Percentiles rank a stretch among this genome's conserved stretches.
phyloP scores from a whole-genome alignment of 2,888 invertebrate species.

The Morpho helenor region DNA sequence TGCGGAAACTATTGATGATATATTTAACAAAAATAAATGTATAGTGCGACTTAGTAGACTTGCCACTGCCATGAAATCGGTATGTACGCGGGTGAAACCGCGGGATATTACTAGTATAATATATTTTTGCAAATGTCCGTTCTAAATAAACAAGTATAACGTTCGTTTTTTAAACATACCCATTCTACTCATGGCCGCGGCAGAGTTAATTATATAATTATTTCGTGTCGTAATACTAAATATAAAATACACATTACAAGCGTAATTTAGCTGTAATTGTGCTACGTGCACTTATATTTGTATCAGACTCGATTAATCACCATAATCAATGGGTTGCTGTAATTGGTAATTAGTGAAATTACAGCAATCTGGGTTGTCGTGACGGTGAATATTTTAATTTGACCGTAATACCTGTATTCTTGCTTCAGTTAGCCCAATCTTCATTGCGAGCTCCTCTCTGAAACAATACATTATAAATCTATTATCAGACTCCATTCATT shows the following conservation, averaged over 20 bases:
- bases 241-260: constrained; percentile 9
- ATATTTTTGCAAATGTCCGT: background rate
- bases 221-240: background rate
- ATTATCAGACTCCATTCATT: background rate
- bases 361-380: constrained; percentile 15
- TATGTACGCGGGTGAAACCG: too few species aligned
- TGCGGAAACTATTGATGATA: too few species aligned
- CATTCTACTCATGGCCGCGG: too few species aligned
- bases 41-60: too few species aligned
- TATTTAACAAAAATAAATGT: too few species aligned
- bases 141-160: background rate
- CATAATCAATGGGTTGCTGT: constrained; percentile 21
- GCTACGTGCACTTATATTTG: constrained; percentile 19
- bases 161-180: too few species aligned
- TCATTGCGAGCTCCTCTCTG: constrained; percentile 97
- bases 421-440: constrained; percentile 95
- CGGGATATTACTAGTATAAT: too few species aligned
- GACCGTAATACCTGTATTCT: constrained; percentile 89
- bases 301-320: constrained; percentile 21
- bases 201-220: background rate
- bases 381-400: constrained; percentile 24
- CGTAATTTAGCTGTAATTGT: constrained; percentile 19
- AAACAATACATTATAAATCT: constrained; percentile 56
- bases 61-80: too few species aligned
- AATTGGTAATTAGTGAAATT: constrained; percentile 23